Conservation (phyloP, 1,140 invertebrate species). For the Nymphalis io region DNA sequence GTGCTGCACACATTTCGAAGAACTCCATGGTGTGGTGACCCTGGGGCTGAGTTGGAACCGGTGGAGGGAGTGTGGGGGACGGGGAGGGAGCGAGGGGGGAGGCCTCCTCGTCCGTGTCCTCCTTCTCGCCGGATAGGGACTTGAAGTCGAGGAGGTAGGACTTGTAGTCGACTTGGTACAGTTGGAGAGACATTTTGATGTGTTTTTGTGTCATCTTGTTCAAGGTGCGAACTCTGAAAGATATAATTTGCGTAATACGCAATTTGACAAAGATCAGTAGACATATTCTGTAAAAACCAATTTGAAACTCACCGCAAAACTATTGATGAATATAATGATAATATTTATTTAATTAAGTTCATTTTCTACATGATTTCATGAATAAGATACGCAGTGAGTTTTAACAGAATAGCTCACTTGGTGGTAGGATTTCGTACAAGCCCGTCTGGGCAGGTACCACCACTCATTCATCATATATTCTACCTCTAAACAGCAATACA, state of each 20-base stretch:
- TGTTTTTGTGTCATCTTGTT: constrained; percentile 91
- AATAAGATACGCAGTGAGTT: no score
- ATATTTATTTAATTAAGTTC: no score
- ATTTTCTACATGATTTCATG: no score
- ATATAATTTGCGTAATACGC: not conserved
- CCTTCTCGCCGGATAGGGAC: constrained; percentile 91
- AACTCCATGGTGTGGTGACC: constrained; percentile 99
- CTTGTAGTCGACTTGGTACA: constrained; percentile 99
- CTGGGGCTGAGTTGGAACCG: constrained; percentile 45
- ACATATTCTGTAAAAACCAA: not conserved
- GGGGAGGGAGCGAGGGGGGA: constrained; percentile 63
- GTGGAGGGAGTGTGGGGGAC: constrained; percentile 59
- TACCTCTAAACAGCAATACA: no score
- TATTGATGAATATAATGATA: no score
- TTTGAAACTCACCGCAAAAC: no score
- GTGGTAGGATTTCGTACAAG: no score
- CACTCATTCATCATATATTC: no score
- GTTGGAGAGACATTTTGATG: constrained; percentile 98
- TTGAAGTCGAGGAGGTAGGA: constrained; percentile 99
- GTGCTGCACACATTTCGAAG: constrained; percentile 99
- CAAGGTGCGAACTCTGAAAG: constrained; percentile 90
- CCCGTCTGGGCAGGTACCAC: no score
- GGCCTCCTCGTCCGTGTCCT: constrained; percentile 82
- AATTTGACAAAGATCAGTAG: not conserved
- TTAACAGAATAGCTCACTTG: no score